Evolutionary conservation across 2,797 vertebrate species (phyloP).

Genomic region (Hippocampus kuda): DNA sequence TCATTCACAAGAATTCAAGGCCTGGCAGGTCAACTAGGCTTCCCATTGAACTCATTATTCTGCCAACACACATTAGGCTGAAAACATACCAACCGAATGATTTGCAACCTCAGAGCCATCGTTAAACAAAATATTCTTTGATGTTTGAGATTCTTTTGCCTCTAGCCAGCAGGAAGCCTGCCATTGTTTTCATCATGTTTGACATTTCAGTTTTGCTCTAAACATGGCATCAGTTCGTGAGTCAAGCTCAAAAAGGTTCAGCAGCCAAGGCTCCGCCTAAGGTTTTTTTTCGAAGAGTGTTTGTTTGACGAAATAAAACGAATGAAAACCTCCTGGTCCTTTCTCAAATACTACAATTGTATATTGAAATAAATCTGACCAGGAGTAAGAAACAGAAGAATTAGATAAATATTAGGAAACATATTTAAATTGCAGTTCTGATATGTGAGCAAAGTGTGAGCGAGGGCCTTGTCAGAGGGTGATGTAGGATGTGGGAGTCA

Average conservation of each 20-base stretch:
- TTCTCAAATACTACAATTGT: background rate
- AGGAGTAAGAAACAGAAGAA: conserved; percentile 28
- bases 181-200: conserved; percentile 34
- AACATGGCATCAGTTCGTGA: conserved; percentile 36
- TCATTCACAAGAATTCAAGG: conserved; percentile 26
- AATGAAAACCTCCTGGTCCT: background rate
- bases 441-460: conserved; percentile 51
- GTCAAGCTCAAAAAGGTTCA: conserved; percentile 31
- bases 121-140: conserved; percentile 30
- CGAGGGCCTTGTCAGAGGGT: conserved; percentile 45
- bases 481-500: conserved; percentile 60
- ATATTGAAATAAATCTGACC: conserved; percentile 40
- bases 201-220: conserved; percentile 39
- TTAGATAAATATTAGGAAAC: conserved; percentile 53
- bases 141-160: conserved; percentile 15
- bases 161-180: conserved; percentile 35
- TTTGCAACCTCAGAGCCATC: conserved; percentile 40
- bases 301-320: conserved; percentile 20
- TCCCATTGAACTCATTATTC: conserved; percentile 30
- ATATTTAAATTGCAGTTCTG: conserved; percentile 44
- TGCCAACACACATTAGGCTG: conserved; percentile 29
- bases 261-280: conserved; percentile 27
- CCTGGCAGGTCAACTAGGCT: conserved; percentile 19
- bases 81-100: conserved; percentile 39
- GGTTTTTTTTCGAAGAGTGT: conserved; percentile 13